Evolutionary conservation across 2,888 invertebrate species (phyloP), one percentile per base, ranked within the genome.

Genomic region (Phengaris alcon): DNA sequence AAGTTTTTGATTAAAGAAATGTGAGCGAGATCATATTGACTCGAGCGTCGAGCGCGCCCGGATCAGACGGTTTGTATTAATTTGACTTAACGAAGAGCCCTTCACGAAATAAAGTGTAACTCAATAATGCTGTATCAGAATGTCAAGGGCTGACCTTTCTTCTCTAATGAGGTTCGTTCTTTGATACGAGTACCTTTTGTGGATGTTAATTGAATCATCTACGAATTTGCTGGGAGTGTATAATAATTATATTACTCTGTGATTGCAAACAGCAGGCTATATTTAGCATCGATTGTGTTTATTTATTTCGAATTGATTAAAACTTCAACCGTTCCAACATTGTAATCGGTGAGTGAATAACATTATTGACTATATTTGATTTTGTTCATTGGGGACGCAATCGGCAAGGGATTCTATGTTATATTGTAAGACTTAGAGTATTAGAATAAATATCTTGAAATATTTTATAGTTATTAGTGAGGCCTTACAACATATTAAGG

Each of bases 91-190:
- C 51, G 74, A 64, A 74, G 74, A 68, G 72, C 72, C 22, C 72
- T 72, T 54, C 22, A 8, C 13, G 72, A 74, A 77, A 77, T 75
- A 74, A 72, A 72, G 74, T 68, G 64, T 74, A 75, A 77, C 77
- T 59, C 52, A 77, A 78, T 74, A 77, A 59, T 64, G 72, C 46
- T 76, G 73, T 75, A 77, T 68, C 72, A 75, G 74, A 82, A 84
- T 82, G 82, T 80, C 81, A 82, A 75, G 79, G 77, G 76, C 79
- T 82, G 82, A 83, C 82, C 82, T 85, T 84, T 82, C 74, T 44
- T 48, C 74, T 73, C 64, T 79, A 78, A 82, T 77, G 77, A 76
- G 76, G 79, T 80, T 81, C 80, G 79, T 80, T 81, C 80, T 76
- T 72, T 75, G 79, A 80, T 77, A 80, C 77, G 79, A 78, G 81